Base-by-base conservation (phyloP, 2,797 vertebrate genomes). In the Falco biarmicus region DNA sequence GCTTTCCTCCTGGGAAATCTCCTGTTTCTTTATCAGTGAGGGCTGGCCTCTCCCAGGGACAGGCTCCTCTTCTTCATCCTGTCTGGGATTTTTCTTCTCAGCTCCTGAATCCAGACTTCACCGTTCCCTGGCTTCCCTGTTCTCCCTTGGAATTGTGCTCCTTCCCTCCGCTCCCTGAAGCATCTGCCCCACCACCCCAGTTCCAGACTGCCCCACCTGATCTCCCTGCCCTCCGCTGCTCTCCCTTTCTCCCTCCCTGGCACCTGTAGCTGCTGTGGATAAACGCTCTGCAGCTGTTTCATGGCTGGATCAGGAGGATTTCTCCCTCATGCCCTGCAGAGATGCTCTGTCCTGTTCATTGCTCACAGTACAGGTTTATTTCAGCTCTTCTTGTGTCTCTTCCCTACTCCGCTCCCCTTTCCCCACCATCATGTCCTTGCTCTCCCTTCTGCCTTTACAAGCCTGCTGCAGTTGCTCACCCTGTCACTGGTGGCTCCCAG, bases 21-120 rank as follows among this genome's bases (percentile, higher is more conserved):
- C 21, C 6, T 2, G 0, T 53, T 53, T 48, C 74, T 7, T 41
- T 32, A 12, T 6, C 2, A 4, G 7, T 13, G 39, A 32, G 64
- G 60, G 32, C 75, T 78, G 54, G 20, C 50, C 18, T 59, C 50
- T 73, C 15, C n/a, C 20, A 12, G 66, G 57, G 47, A 9, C 43
- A 41, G 22, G 26, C 53, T 71, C 48, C 22, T 66, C 39, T 34
- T 60, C 66, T 73, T 77, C 29, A 31, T 25, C 37, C 20, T 53
- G 12, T 53, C 60, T 6, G 16, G 31, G 69, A 32, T 66, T 31
- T 39, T 84, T 57, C n/a, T 74, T 74, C 60, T 77, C 63, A 39
- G 45, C 22, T 15, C 15, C 37, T 0, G 1, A 57, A 57, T 57
- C n/a, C 64, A n/a, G 31, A 48, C 13, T 8, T 3, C 39, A 48